These are phyloP conservation scores for Craniophora ligustri DNA, from an alignment of 2,888 invertebrate genomes.

Conservation along the genomic window DNA sequence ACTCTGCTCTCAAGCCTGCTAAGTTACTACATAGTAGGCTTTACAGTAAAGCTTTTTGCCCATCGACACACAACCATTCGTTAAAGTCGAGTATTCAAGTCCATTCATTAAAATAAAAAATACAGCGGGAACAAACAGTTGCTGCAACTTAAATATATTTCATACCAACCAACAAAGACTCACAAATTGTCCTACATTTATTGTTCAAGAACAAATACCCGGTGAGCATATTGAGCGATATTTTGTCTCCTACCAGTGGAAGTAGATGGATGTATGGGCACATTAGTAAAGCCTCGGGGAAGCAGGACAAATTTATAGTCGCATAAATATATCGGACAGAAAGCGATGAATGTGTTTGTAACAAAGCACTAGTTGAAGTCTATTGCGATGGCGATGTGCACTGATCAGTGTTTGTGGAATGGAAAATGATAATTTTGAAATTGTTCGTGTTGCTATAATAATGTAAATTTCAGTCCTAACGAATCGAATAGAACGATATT, in stretches of 20 bases:
- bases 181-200: slow-evolving; percentile 15
- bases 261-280: slow-evolving; percentile 48
- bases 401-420: slow-evolving; percentile 14
- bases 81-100: too few species aligned
- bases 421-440: background rate
- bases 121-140: too few species aligned
- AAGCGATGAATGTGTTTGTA: slow-evolving; percentile 45
- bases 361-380: slow-evolving; percentile 46
- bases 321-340: slow-evolving; percentile 52
- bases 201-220: slow-evolving; percentile 42
- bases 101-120: too few species aligned
- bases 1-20: too few species aligned
- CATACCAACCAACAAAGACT: slow-evolving; percentile 15
- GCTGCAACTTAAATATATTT: too few species aligned
- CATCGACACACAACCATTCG: too few species aligned
- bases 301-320: slow-evolving; percentile 52
- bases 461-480: too few species aligned
- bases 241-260: slow-evolving; percentile 39
- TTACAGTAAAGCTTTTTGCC: too few species aligned
- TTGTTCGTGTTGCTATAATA: too few species aligned
- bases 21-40: too few species aligned
- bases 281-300: slow-evolving; percentile 52
- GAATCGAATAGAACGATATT: too few species aligned
- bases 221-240: slow-evolving; percentile 44
- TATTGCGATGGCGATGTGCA: slow-evolving; percentile 33